Conservation (phyloP, 1,140 invertebrate genomes). For the Ostrea denselamellosa region DNA sequence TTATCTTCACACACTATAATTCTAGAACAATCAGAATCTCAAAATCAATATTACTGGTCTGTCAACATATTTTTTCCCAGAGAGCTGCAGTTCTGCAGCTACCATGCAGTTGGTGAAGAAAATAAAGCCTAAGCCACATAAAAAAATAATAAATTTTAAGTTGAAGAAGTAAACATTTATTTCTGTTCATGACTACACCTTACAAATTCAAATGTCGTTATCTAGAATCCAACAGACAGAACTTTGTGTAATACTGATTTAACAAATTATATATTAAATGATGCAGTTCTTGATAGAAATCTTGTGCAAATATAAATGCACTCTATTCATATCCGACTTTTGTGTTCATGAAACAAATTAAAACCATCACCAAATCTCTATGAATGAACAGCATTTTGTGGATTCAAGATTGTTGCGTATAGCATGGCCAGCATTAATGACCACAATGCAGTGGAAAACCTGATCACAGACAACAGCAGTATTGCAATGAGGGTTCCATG, state of each 20-base stretch:
- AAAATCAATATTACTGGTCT: no score
- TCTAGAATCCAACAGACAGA: background rate
- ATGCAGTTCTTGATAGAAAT: background rate
- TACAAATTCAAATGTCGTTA: background rate
- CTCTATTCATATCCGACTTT: background rate
- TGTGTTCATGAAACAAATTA: background rate
- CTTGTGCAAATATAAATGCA: background rate
- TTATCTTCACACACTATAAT: no score
- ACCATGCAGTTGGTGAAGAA: background rate
- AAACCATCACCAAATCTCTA: background rate
- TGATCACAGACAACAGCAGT: background rate
- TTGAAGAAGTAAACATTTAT: background rate
- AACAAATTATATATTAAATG: background rate
- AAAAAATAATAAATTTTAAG: no score
- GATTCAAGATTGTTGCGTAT: background rate
- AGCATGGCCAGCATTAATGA: background rate
- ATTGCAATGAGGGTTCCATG: background rate
- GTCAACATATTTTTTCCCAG: no score
- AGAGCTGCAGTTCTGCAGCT: no score
- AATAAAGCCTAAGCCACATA: background rate
- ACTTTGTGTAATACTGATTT: background rate
- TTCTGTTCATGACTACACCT: background rate
- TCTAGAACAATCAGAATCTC: no score
- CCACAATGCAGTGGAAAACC: background rate
- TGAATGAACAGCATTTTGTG: background rate